Percentiles rank a stretch among this genome's conserved stretches.
Evolutionary conservation across 2,113 vertebrate species (phyloP).

Genomic region (Alces alces): DNA sequence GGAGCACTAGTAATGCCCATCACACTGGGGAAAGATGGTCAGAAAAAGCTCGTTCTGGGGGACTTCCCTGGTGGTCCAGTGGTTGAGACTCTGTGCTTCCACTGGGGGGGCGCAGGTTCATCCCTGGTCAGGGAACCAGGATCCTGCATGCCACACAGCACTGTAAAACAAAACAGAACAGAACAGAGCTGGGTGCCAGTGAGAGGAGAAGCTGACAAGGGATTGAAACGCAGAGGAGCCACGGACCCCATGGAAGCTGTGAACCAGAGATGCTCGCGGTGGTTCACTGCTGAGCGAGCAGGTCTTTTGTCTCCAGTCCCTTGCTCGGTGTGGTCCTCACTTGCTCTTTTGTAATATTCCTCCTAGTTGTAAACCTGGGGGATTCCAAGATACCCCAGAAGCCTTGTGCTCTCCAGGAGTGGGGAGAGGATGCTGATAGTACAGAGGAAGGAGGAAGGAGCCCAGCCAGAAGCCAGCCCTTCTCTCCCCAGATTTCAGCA

Average conservation of each 20-base stretch:
- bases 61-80: background rate
- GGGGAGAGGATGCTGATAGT: background rate
- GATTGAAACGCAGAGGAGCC: background rate
- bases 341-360: background rate
- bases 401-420: background rate
- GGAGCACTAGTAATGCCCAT: background rate
- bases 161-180: background rate
- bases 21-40: background rate
- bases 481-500: background rate
- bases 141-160: background rate
- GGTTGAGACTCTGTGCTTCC: background rate
- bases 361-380: background rate
- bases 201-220: background rate
- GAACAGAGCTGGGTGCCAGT: background rate
- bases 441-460: background rate
- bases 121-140: background rate
- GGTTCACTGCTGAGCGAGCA: background rate
- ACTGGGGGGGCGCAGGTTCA: background rate
- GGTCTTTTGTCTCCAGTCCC: background rate
- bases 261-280: background rate
- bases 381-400: background rate
- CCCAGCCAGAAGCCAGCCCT: background rate
- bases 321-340: background rate
- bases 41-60: background rate
- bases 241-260: background rate